A percentile compares a stretch with the other conserved stretches of the same genome.
Evolutionary conservation across 2,113 vertebrate species (phyloP).

Genomic region (Gymnobelideus leadbeateri): DNA sequence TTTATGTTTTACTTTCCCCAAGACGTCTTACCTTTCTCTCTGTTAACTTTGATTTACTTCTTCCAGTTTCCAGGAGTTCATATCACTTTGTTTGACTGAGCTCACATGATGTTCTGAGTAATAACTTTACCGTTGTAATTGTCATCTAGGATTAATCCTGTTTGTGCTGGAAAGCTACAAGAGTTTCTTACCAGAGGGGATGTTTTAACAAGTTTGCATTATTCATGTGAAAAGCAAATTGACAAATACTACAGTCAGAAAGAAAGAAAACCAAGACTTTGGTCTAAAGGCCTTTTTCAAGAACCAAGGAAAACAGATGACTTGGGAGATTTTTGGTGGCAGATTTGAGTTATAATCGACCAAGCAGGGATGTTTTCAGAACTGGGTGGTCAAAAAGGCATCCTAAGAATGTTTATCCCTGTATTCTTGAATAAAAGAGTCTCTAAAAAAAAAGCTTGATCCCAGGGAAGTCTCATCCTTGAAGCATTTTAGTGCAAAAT

Average conservation of each 20-base stretch:
- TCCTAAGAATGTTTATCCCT: conserved; percentile 41
- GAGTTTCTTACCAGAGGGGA: conserved; percentile 20
- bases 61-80: conserved; percentile 16
- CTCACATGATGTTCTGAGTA: conserved; percentile 42
- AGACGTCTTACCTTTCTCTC: conserved; percentile 21
- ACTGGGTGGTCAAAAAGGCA: conserved; percentile 22
- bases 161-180: conserved; percentile 10
- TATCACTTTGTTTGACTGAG: conserved; percentile 31
- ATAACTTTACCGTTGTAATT: conserved; percentile 14
- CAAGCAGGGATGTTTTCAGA: conserved; percentile 27
- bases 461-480: conserved; percentile 15
- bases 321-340: conserved; percentile 21
- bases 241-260: conserved; percentile 13
- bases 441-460: background rate
- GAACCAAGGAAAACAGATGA: conserved; percentile 14
- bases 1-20: conserved; percentile 13
- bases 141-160: conserved; percentile 31
- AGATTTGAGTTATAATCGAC: conserved; percentile 44
- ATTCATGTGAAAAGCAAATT: conserved; percentile 42
- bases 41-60: conserved; percentile 42
- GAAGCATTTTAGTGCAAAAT: conserved; percentile 57
- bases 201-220: conserved; percentile 20
- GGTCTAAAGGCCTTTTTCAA: conserved; percentile 17
- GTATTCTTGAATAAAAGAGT: background rate
- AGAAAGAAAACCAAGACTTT: conserved; percentile 45